Evolutionary conservation across 2,113 vertebrate genomes (phyloP).

Genomic region (Myanophis thanlyinensis): DNA sequence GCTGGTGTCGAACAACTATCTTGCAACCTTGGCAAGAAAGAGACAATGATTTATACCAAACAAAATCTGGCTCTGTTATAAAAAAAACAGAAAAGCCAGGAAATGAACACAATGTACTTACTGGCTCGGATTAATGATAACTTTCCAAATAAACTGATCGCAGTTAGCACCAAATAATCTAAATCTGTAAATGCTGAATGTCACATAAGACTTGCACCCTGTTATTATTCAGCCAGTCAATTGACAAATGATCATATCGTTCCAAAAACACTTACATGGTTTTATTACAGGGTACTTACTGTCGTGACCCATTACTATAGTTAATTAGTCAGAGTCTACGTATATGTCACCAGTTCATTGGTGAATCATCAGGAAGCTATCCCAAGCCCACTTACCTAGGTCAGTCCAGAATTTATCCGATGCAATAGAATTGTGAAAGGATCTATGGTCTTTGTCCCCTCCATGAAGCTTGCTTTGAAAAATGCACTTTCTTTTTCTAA

Average conservation of each 20-base stretch:
- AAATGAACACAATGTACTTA: neutral
- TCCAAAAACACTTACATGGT: neutral
- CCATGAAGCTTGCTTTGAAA: neutral
- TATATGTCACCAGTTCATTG: neutral
- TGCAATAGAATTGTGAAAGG: neutral
- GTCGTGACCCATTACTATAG: neutral
- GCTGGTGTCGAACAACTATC: neutral
- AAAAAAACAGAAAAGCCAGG: too few species aligned
- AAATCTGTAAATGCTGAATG: neutral
- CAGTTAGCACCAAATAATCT: neutral
- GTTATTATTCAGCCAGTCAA: neutral
- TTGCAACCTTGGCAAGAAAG: neutral
- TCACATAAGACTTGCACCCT: neutral
- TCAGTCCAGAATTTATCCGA: neutral
- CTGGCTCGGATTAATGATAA: neutral
- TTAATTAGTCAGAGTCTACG: neutral
- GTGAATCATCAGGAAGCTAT: neutral
- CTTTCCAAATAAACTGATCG: neutral
- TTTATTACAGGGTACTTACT: neutral
- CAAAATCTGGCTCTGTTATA: accelerated
- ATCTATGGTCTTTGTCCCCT: neutral
- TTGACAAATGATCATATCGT: neutral
- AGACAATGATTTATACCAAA: neutral
- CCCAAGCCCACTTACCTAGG: neutral
- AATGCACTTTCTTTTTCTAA: neutral